Conservation (phyloP, 2,113 vertebrate genomes). For the Orthonyx spaldingii region DNA sequence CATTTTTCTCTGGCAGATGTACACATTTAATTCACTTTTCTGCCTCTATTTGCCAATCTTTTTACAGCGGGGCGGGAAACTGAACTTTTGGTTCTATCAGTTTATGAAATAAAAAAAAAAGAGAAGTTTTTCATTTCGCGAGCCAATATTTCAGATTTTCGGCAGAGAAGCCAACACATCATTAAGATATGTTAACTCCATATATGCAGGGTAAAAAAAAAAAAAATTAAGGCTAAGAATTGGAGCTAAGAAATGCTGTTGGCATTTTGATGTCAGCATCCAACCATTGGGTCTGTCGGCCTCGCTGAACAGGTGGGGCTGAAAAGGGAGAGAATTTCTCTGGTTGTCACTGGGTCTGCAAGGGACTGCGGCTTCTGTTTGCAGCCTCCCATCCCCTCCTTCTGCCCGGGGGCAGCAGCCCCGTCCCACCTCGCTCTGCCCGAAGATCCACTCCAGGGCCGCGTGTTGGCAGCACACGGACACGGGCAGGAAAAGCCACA, state of each 20-base stretch:
- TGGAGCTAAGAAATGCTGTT: background rate
- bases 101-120: background rate
- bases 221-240: background rate
- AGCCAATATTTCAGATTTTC: background rate
- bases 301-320: background rate
- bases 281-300: rapidly evolving
- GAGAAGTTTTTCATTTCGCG: background rate
- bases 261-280: background rate
- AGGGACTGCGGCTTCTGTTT: rapidly evolving
- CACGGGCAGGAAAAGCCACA: background rate
- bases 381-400: background rate
- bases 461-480: background rate
- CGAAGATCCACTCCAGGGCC: background rate
- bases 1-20: background rate
- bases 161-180: background rate
- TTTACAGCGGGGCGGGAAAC: background rate
- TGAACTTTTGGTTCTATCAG: background rate
- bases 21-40: background rate
- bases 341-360: background rate
- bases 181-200: background rate
- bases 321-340: background rate
- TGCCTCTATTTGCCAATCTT: background rate
- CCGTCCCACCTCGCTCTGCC: too few relatives aligned
- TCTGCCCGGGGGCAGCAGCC: rapidly evolving
- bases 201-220: background rate